Percentiles rank a stretch among this genome's conserved stretches.
phyloP scores from a whole-genome alignment of 2,797 vertebrate species.

The Myotis myotis region DNA sequence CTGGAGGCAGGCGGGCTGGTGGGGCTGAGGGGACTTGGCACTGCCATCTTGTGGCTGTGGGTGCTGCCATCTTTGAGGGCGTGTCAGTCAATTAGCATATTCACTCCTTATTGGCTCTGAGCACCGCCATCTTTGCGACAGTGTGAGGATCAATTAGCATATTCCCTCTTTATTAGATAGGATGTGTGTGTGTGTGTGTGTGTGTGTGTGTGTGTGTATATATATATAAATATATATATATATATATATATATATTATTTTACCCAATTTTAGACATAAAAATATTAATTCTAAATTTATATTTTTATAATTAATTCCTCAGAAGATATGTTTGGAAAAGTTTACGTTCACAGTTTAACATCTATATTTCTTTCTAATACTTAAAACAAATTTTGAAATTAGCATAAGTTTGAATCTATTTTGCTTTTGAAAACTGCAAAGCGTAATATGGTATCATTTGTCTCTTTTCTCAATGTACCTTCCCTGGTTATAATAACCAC shows the following conservation, averaged over 20 bases:
- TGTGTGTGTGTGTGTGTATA: too few species aligned
- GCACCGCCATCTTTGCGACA: too few species aligned
- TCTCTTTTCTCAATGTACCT: neutral
- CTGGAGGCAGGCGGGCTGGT: too few species aligned
- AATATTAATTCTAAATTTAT: neutral
- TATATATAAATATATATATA: neutral
- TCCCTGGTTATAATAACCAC: neutral
- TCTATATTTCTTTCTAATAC: neutral
- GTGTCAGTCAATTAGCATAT: too few species aligned
- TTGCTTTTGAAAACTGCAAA: conserved; percentile 15
- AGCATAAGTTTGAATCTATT: neutral
- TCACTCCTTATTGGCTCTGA: too few species aligned
- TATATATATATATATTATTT: neutral
- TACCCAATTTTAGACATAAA: neutral
- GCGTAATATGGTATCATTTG: neutral
- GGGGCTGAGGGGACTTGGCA: too few species aligned
- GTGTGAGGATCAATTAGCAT: too few species aligned
- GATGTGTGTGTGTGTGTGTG: too few species aligned
- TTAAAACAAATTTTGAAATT: neutral
- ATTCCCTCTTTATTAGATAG: too few species aligned
- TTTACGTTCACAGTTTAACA: neutral
- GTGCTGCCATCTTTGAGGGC: too few species aligned
- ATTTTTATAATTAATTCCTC: neutral
- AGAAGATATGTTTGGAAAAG: neutral
- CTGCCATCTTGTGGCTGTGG: too few species aligned